Conservation (phyloP, 2,888 invertebrate genomes). For the Ormyrus pomaceus region DNA sequence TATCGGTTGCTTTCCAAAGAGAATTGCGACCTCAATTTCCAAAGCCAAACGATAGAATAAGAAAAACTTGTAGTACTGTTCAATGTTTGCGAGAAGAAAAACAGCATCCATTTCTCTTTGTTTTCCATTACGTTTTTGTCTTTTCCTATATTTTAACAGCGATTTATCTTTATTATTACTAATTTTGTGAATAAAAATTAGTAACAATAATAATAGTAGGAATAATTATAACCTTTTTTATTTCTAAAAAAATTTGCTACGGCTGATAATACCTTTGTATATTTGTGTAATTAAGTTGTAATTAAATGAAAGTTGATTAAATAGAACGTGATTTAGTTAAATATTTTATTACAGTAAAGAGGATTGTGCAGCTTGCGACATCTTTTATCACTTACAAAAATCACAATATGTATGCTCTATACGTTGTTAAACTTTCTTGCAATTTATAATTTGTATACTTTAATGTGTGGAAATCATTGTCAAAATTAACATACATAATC, state of each 20-base stretch:
- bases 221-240: not conserved
- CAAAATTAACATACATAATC: too few species aligned
- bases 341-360: too few species aligned
- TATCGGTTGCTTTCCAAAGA: conserved; percentile 14
- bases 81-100: conserved; percentile 11
- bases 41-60: conserved; percentile 21
- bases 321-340: too few species aligned
- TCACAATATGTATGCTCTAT: not conserved
- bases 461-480: too few species aligned
- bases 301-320: not conserved
- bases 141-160: not conserved
- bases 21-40: conserved; percentile 32
- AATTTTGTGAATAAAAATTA: not conserved
- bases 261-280: not conserved
- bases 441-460: too few species aligned
- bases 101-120: conserved; percentile 19
- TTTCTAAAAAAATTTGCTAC: not conserved
- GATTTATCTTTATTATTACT: conserved; percentile 12
- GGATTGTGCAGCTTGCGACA: not conserved
- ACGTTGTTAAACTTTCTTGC: too few species aligned
- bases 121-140: conserved; percentile 14
- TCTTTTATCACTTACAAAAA: conserved; percentile 12
- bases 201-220: not conserved
- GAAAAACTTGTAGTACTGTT: conserved; percentile 39
- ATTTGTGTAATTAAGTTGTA: not conserved